These are phyloP conservation scores for Apeltes quadracus DNA, from an alignment of 2,113 vertebrate genomes.

Conservation along the genomic window DNA sequence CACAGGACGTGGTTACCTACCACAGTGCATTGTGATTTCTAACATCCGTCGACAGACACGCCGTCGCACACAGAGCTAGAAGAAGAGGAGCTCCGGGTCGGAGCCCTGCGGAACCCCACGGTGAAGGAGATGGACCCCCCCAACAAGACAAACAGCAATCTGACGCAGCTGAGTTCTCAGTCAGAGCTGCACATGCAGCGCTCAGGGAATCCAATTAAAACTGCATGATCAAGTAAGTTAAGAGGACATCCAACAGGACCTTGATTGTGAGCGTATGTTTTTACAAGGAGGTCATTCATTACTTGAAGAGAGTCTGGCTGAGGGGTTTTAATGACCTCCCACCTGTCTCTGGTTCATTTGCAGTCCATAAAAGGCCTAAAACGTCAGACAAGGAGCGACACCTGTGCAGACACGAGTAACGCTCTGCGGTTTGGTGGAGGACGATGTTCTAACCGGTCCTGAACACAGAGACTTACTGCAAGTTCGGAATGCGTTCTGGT, in stretches of 20 bases:
- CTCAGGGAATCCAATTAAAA: conserved; percentile 39
- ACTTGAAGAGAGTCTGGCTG: conserved; percentile 10
- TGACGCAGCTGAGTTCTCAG: not conserved
- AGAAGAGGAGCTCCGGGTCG: not conserved
- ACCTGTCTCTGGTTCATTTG: not conserved
- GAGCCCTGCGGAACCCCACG: conserved; percentile 20
- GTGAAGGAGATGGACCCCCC: conserved; percentile 9
- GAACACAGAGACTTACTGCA: conserved; percentile 10
- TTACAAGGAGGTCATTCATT: conserved; percentile 24
- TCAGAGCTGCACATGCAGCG: conserved; percentile 3
- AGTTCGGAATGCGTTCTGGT: conserved; percentile 3
- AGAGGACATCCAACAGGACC: conserved; percentile 5
- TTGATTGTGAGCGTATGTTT: conserved; percentile 21
- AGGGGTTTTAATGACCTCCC: not conserved
- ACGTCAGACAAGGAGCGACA: not conserved
- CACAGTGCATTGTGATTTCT: not conserved
- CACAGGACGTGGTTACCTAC: not conserved
- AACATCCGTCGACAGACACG: not conserved
- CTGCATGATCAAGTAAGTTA: conserved; percentile 19
- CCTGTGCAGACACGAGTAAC: not conserved
- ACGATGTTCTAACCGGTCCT: conserved; percentile 1
- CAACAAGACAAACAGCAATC: not conserved
- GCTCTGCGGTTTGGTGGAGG: not conserved
- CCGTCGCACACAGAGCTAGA: not conserved
- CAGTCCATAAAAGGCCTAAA: not conserved